Evolutionary conservation across 2,797 vertebrate species (phyloP).

Genomic region (Artibeus lituratus): DNA sequence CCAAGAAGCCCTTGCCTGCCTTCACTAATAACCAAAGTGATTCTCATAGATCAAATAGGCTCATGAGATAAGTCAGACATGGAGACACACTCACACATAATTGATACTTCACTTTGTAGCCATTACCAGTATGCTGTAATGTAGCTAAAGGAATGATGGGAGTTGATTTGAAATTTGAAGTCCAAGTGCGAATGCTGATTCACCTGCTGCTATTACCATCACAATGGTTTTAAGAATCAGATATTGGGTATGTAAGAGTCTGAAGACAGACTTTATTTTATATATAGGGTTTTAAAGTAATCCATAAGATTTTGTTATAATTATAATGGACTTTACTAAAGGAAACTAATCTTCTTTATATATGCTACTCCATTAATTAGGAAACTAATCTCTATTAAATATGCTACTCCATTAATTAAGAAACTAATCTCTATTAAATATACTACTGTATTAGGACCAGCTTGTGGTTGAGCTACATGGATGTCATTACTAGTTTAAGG

Average conservation of each 20-base stretch:
- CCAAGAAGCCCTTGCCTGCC: not conserved
- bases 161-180: not conserved
- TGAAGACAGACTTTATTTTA: not conserved
- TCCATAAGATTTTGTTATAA: not conserved
- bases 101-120: not conserved
- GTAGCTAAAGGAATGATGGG: not conserved
- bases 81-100: not conserved
- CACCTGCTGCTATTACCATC: not conserved
- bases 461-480: not conserved
- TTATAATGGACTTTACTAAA: not conserved
- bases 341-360: not conserved
- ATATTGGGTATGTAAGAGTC: not conserved
- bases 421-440: not conserved
- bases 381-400: not conserved
- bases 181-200: not conserved
- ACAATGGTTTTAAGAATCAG: not conserved
- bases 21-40: not conserved
- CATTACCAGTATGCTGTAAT: not conserved
- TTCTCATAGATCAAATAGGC: slow-evolving; percentile 37
- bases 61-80: not conserved
- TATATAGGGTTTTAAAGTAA: not conserved
- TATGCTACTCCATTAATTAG: not conserved
- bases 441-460: not conserved
- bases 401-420: not conserved
- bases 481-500: not conserved